Base-by-base conservation (phyloP, 2,113 vertebrate species). In the Ahaetulla prasina region DNA sequence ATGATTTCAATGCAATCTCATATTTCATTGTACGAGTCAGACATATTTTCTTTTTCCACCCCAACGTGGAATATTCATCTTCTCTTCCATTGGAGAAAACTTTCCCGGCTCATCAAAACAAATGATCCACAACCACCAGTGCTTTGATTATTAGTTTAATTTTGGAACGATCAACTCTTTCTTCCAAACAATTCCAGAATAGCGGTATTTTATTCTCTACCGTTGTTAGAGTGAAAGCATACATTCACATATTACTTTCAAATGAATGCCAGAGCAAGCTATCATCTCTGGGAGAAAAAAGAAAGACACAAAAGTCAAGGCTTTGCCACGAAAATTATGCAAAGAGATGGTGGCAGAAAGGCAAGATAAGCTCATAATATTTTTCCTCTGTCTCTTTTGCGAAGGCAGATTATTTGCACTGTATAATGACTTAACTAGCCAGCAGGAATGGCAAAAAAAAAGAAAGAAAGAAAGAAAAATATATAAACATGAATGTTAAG, bases 391-490 rank as follows among this genome's bases (percentile, higher is more conserved):
- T 90, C 39, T 94, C 74, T 10, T 20, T 94, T 53, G 90, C 30
- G 88, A 55, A 57, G 89, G 92, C 89, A 47, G 94, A 20, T 92
- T 43, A 88, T 45, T 94, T 95, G 25, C 50, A 50, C 89, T 45
- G 30, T 60, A 94, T 9, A 91, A 74, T 3, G 2, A 52, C 8
- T 47, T 92, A 50, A 94, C 52, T 49, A 95, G 94, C 74, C 94
- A 95, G 84, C 89, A 95, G 85, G 52, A n/a, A 27, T 85, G 91
- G 88, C 89, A 47, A 95, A 30, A 63, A 55, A 95, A n/a, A 30
- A 55, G 23, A 20, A 20, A 10, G 16, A 3, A 55, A 55, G 12
- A 20, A 9, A 3, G 68, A 80, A 74, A 74, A 80, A 80, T 80
- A 80, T 80, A 57, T 93, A 92, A 94, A n/a, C 68, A 92, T 89